phyloP scores from a whole-genome alignment of 2,113 vertebrate species.

The Caloenas nicobarica region DNA sequence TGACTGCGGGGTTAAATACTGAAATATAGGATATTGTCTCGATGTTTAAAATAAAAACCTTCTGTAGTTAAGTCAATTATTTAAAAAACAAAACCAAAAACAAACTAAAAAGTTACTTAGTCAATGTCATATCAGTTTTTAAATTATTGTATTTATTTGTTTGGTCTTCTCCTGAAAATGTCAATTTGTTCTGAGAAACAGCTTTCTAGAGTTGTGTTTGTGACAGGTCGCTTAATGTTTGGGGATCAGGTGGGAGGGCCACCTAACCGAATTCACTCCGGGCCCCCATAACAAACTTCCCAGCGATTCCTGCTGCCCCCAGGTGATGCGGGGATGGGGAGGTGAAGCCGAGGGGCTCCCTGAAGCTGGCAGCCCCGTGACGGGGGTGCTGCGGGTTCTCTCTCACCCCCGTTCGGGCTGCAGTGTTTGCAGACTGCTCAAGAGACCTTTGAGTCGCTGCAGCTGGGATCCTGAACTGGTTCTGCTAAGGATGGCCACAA shows the following conservation, averaged over 20 bases:
- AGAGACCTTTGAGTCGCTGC: background rate
- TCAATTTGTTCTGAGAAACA: background rate
- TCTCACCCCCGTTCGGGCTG: background rate
- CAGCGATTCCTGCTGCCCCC: background rate
- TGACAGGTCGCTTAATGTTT: background rate
- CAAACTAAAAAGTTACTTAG: background rate
- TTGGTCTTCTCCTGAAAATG: background rate
- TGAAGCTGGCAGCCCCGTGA: fast-evolving
- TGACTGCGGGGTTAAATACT: background rate
- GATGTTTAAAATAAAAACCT: background rate
- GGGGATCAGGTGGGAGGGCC: background rate
- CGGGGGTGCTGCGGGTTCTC: background rate
- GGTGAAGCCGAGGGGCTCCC: background rate
- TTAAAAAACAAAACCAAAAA: background rate
- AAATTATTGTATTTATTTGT: background rate
- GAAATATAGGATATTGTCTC: background rate
- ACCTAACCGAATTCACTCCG: background rate
- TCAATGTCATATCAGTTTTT: background rate
- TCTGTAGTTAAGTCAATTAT: background rate
- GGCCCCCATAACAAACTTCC: background rate
- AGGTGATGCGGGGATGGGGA: no score
- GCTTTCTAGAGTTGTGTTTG: background rate
- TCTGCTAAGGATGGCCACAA: background rate
- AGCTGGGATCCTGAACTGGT: background rate
- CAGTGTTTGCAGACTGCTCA: background rate